phyloP scores from a whole-genome alignment of 2,888 invertebrate genomes.

The Nomada ferruginata region DNA sequence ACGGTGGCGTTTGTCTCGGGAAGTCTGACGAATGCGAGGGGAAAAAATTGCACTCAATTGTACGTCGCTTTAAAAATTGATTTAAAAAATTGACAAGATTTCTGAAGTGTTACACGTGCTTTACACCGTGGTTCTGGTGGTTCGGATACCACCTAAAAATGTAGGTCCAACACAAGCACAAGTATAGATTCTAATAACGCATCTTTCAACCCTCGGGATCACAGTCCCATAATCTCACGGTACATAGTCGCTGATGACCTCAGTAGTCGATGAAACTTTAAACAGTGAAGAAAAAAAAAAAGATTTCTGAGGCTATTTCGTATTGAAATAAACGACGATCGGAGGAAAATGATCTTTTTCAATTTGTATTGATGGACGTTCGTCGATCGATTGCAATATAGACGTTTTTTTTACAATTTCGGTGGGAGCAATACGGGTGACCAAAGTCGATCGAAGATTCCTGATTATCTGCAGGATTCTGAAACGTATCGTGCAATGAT shows the following conservation, averaged over 20 bases:
- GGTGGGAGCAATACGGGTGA: background rate
- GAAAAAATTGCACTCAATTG: background rate
- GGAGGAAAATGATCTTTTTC: background rate
- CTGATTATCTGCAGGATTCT: background rate
- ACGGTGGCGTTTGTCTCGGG: background rate
- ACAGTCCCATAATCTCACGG: no score
- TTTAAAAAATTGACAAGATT: constrained; percentile 8
- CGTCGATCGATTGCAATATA: background rate
- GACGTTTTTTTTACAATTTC: background rate
- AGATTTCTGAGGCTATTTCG: background rate
- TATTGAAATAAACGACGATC: background rate
- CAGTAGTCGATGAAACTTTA: no score
- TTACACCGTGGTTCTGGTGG: no score
- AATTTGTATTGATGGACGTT: background rate
- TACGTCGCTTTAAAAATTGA: background rate
- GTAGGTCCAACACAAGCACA: no score
- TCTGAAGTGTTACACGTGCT: background rate
- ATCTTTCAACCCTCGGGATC: no score
- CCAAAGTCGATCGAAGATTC: constrained; percentile 6
- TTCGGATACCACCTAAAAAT: no score
- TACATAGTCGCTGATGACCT: no score
- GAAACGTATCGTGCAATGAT: background rate
- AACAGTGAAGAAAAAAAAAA: no score
- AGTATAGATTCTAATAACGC: no score
- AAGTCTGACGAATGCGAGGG: background rate